Evolutionary conservation across 2,888 invertebrate genomes (phyloP).

Genomic region (Cosmia pyralina): DNA sequence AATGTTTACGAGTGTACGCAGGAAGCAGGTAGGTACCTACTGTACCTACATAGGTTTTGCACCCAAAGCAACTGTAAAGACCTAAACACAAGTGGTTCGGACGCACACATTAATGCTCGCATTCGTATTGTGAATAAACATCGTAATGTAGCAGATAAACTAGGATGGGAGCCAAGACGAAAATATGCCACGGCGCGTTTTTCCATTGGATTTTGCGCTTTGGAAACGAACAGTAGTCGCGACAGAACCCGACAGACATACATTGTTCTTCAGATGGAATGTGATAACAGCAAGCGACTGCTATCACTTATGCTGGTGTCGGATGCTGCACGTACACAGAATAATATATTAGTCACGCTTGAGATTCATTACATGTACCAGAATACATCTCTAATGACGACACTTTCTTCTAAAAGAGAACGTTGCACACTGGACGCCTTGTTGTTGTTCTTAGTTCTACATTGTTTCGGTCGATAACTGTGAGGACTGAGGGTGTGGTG

Average conservation of each 20-base stretch:
- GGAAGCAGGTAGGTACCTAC: constrained; percentile 43
- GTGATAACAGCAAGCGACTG: constrained; percentile 72
- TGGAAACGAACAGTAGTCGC: constrained; percentile 86
- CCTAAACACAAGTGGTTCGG: constrained; percentile 83
- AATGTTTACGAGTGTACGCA: constrained; percentile 60
- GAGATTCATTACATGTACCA: constrained; percentile 66
- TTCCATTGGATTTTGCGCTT: constrained; percentile 89
- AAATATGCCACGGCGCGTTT: constrained; percentile 90
- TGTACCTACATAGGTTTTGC: constrained; percentile 62
- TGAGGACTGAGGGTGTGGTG: constrained; percentile 55
- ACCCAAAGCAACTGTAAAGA: constrained; percentile 73
- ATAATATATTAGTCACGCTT: constrained; percentile 64
- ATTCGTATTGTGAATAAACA: constrained; percentile 91
- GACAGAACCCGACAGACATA: constrained; percentile 75
- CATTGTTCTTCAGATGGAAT: constrained; percentile 83
- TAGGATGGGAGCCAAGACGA: constrained; percentile 91
- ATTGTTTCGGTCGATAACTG: constrained; percentile 28
- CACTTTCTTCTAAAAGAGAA: constrained; percentile 68
- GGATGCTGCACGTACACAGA: constrained; percentile 57
- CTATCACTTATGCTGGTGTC: constrained; percentile 58
- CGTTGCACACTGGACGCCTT: constrained; percentile 63
- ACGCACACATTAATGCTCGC: constrained; percentile 88
- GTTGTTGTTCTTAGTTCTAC: constrained; percentile 40
- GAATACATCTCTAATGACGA: constrained; percentile 67
- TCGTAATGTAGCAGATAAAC: constrained; percentile 91